Base-by-base conservation (phyloP, 1,140 invertebrate genomes). In the Dinoponera quadriceps region DNA sequence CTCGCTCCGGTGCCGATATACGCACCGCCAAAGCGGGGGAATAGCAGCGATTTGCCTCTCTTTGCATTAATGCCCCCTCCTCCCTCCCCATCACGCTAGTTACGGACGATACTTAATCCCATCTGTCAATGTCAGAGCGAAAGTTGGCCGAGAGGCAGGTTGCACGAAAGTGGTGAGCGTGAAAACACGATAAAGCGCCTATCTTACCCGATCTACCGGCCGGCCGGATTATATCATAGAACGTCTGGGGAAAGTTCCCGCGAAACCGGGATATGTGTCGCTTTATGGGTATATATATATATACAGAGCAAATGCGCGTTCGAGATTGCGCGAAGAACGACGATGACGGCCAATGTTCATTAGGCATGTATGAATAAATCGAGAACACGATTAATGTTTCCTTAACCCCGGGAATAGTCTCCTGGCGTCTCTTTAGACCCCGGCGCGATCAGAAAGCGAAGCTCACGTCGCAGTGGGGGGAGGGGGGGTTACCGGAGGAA, bases 121-220 rank as follows among this genome's bases (percentile, higher is more conserved):
- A 71, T 80, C 65, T 80, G 75, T 80, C 75, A 80, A 80, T 71
- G 75, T 80, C 75, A 57, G 65, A 29, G 51, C 65, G 75, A 80
- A 80, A 80, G 75, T 80, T 69, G 75, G 65, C 54, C 75, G 65
- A 44, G n/a, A n/a, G n/a, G 25, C 65, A 71, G 65, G 75, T 80
- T 80, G 75, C 75, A 80, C 33, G 75, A 59, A 80, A 80, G 75
- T 80, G 75, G 63, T 33, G 33, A 69, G 75, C 51, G 51, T 69
- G 75, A 78, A 78, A 78, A 78, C 22, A 69, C 63, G 51, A 20
- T 54, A 54, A 48, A 22, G 63, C 25, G 51, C 38, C 38, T 44
- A 44, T 44, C 38, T 9, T 44, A 44, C 38, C 38, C 2, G 2
- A 2, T 33, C 33, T 27, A 54, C n/a, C 69, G 14, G 55, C 16